Evolutionary conservation across 2,113 vertebrate species (phyloP).

Genomic region (Psittacula cyanocephala): DNA sequence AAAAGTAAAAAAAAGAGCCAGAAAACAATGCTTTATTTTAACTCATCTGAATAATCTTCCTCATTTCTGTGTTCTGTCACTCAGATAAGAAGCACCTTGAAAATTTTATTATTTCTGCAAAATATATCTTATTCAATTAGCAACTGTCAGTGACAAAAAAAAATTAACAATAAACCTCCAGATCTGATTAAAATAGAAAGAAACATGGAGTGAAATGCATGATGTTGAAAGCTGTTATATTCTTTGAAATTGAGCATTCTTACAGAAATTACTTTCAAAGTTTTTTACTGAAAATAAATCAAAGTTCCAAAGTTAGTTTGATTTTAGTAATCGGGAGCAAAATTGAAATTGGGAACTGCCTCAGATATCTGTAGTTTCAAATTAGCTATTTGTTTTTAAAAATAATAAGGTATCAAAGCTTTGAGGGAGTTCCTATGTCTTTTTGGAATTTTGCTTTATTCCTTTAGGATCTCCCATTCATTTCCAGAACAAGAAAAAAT

Average conservation of each 20-base stretch:
- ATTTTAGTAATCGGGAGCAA: not conserved
- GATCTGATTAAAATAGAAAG: constrained; percentile 16
- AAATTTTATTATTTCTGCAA: constrained; percentile 37
- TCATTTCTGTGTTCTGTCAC: constrained; percentile 32
- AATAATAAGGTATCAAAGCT: constrained; percentile 8
- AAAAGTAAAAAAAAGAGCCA: not conserved
- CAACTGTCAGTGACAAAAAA: constrained; percentile 6
- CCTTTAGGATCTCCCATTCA: not conserved
- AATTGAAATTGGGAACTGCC: not conserved
- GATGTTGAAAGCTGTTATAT: not conserved
- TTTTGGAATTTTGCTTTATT: not conserved
- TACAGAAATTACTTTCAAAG: constrained; percentile 25
- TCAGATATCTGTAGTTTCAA: not conserved
- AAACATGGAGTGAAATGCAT: not conserved
- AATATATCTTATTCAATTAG: constrained; percentile 38
- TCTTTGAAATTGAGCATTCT: constrained; percentile 45
- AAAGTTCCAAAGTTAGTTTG: constrained; percentile 11
- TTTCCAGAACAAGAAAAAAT: not conserved
- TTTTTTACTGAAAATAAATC: not conserved
- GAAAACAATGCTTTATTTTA: constrained; percentile 20
- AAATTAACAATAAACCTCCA: constrained; percentile 27
- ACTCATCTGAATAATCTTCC: constrained; percentile 36
- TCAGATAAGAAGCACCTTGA: constrained; percentile 30
- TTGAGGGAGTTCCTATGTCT: not conserved
- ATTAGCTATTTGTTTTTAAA: constrained; percentile 15